Conservation (phyloP, 1,140 invertebrate genomes). For the Drosophila tsacasi region DNA sequence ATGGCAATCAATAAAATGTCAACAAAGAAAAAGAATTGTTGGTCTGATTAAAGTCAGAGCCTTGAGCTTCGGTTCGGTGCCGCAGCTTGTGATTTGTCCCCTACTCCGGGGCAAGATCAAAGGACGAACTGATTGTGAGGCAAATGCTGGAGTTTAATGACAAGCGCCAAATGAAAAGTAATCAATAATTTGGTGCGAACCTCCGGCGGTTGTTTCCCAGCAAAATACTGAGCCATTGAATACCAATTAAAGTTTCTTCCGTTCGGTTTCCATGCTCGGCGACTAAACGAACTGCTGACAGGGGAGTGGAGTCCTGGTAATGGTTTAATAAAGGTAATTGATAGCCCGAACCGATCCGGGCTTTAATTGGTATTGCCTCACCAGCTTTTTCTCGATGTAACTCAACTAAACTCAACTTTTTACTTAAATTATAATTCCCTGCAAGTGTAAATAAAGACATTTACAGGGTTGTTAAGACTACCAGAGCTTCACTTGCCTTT, state of each 20-base stretch:
- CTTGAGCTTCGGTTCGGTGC: not conserved
- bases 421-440: too few species aligned
- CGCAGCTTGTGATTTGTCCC: slow-evolving; percentile 9
- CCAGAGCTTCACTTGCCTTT: not conserved
- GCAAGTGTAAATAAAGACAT: too few species aligned
- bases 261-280: not conserved
- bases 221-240: not conserved
- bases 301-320: not conserved
- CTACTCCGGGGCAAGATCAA: slow-evolving; percentile 30
- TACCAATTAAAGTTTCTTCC: slow-evolving; percentile 16
- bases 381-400: not conserved
- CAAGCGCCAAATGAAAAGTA: slow-evolving; percentile 29
- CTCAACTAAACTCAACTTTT: too few species aligned
- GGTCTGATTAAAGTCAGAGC: slow-evolving; percentile 59
- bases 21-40: slow-evolving; percentile 51
- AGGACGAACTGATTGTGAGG: slow-evolving; percentile 29
- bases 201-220: not conserved
- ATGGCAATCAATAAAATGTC: slow-evolving; percentile 70
- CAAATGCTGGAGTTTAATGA: slow-evolving; percentile 31
- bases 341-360: not conserved
- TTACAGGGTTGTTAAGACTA: not conserved
- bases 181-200: slow-evolving; percentile 28
- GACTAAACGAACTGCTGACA: slow-evolving; percentile 6
- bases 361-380: not conserved
- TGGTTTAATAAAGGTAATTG: not conserved